phyloP scores from a whole-genome alignment of 2,888 invertebrate species.

The Saturnia pavonia region DNA sequence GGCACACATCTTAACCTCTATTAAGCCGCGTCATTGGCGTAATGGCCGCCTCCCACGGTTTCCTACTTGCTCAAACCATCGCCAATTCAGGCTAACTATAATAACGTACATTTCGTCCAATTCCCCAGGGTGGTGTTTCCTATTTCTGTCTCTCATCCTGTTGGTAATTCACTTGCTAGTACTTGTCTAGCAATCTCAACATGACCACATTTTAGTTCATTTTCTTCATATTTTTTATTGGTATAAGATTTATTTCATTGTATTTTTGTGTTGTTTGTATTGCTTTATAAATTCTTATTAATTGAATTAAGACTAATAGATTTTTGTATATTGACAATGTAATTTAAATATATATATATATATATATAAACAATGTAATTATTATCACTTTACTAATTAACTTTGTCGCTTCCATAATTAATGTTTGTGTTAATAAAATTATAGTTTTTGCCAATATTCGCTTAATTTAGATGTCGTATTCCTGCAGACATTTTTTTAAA shows the following conservation, averaged over 20 bases:
- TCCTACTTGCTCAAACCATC: slow-evolving; percentile 57
- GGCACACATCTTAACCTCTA: slow-evolving; percentile 78
- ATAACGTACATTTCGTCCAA: slow-evolving; percentile 46
- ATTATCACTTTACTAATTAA: background rate
- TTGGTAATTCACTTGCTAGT: slow-evolving; percentile 38
- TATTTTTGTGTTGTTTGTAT: background rate
- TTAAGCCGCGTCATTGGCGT: slow-evolving; percentile 67
- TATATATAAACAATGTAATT: background rate
- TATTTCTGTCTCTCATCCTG: slow-evolving; percentile 37
- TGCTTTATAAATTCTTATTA: background rate
- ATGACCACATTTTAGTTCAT: slow-evolving; percentile 21
- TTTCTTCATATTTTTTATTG: background rate
- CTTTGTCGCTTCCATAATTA: background rate
- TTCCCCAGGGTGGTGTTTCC: slow-evolving; percentile 52
- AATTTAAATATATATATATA: too few species aligned
- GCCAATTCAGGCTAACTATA: slow-evolving; percentile 63
- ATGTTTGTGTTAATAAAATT: background rate
- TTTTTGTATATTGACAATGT: background rate
- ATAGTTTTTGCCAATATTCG: background rate
- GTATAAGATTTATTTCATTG: background rate
- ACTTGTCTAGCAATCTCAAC: slow-evolving; percentile 29
- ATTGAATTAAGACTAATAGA: background rate
- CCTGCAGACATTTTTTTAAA: slow-evolving; percentile 25
- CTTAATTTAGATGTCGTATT: background rate
- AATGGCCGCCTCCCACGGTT: slow-evolving; percentile 67